phyloP scores from a whole-genome alignment of 2,888 invertebrate species.

The Tetragonula carbonaria region DNA sequence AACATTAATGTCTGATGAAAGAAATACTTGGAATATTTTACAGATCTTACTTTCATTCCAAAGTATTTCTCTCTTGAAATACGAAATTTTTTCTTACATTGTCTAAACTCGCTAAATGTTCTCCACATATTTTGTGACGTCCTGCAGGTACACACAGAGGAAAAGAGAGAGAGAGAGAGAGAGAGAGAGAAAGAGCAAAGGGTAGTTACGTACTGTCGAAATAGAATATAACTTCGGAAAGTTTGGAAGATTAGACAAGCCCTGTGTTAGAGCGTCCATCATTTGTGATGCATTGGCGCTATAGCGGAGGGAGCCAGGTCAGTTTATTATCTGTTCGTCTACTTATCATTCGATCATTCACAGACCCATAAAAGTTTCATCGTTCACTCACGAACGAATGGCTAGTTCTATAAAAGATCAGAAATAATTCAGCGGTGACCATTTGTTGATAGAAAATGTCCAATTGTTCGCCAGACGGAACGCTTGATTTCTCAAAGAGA shows the following conservation, averaged over 20 bases:
- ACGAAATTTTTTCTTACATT: too few relatives aligned
- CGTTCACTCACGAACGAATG: too few relatives aligned
- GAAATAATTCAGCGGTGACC: background rate
- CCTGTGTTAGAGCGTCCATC: too few relatives aligned
- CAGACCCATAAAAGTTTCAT: background rate
- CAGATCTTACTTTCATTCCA: too few relatives aligned
- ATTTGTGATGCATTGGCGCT: background rate
- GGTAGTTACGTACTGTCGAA: background rate
- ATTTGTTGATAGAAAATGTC: background rate
- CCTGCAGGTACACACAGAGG: background rate
- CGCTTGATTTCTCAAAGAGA: background rate
- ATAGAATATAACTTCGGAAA: constrained; percentile 7
- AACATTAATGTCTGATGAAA: too few relatives aligned
- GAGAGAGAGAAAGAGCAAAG: background rate
- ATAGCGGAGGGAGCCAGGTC: background rate
- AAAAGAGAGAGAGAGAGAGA: background rate
- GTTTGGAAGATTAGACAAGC: background rate
- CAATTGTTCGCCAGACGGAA: background rate
- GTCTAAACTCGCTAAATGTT: too few relatives aligned
- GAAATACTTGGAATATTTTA: too few relatives aligned
- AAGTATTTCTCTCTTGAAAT: too few relatives aligned
- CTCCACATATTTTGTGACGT: too few relatives aligned
- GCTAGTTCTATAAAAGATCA: background rate
- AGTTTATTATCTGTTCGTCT: background rate
- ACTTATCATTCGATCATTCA: background rate